Percentiles rank a stretch among this genome's conserved stretches.
phyloP scores from a whole-genome alignment of 2,888 invertebrate genomes.

The Apodemia duryi region DNA sequence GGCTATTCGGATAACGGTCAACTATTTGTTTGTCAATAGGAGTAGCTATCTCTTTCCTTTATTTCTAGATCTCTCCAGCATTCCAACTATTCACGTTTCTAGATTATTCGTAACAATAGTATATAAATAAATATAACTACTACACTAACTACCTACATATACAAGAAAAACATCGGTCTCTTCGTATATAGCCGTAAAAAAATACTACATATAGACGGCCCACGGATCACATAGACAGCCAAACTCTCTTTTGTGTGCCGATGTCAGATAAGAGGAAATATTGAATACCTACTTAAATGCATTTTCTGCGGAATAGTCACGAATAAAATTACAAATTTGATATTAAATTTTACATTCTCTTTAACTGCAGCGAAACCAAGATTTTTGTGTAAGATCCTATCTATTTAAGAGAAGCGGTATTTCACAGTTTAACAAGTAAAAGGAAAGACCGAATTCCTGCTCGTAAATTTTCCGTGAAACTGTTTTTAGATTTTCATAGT shows the following conservation, averaged over 20 bases:
- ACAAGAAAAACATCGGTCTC: no score
- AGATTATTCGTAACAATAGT: no score
- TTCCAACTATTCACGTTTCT: no score
- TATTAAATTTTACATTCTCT: conserved; percentile 3
- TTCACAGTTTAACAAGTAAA: not conserved
- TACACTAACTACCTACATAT: no score
- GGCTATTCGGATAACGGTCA: no score
- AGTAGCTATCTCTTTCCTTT: no score
- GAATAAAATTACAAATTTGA: conserved; percentile 8
- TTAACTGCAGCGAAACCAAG: not conserved
- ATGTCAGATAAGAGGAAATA: not conserved
- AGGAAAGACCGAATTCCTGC: not conserved
- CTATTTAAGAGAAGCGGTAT: not conserved
- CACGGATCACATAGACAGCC: no score
- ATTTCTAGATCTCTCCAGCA: no score
- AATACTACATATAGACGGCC: no score
- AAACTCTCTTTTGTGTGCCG: not conserved
- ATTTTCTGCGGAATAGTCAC: not conserved
- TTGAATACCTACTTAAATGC: not conserved
- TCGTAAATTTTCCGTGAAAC: not conserved
- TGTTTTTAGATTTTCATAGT: conserved; percentile 5
- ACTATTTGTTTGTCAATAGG: no score
- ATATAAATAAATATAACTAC: no score
- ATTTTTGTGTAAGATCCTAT: not conserved
- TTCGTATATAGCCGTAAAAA: no score